Base-by-base conservation (phyloP, 2,888 invertebrate species). In the Patella caerulea region DNA sequence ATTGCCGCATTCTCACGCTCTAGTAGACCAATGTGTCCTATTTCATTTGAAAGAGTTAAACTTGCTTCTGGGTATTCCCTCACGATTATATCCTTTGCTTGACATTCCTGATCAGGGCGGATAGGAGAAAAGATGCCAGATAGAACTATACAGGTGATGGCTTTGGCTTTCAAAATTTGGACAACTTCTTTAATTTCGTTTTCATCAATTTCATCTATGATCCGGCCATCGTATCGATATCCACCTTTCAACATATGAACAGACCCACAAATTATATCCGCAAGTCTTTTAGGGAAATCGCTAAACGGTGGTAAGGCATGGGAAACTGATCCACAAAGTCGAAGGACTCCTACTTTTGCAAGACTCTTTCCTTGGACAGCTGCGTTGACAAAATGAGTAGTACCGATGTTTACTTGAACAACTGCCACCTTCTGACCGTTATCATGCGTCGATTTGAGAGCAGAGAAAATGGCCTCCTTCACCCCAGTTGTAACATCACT, bases 341-440 rank as follows among this genome's bases (percentile, higher is more conserved):
- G 81, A 19, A 91, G 83, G 7, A 89, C 87, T 0, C 86, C 83
- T 45, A 91, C 89, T 73, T 79, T 85, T 11, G 83, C 85, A 71
- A 91, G 81, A 71, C 82, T 72, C 72, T 85, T 86, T 19, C 88
- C 81, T 80, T 90, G 90, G 7, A 90, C 83, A 1, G 89, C 85
- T 14, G 90, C 91, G 80, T 91, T 91, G 9, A 90, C 87, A 81
- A 91, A 90, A 80, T 91, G 91, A 0, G 90, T 90, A 7, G 91
- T 91, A 14, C 90, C 90, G 24, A 90, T 87, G 81, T 88, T 87
- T 2, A 90, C 83, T 74, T 87, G 87, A n/a, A 78, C 80, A 53
- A 86, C 80, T 3, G 76, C 73, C 17, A 73, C 59, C 12, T 45
- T 7, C n/a, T 17, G 65, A 3, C 56, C 72, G n/a, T 15, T 72